Conservation (phyloP, 2,888 invertebrate species). For the Globia sparganii region DNA sequence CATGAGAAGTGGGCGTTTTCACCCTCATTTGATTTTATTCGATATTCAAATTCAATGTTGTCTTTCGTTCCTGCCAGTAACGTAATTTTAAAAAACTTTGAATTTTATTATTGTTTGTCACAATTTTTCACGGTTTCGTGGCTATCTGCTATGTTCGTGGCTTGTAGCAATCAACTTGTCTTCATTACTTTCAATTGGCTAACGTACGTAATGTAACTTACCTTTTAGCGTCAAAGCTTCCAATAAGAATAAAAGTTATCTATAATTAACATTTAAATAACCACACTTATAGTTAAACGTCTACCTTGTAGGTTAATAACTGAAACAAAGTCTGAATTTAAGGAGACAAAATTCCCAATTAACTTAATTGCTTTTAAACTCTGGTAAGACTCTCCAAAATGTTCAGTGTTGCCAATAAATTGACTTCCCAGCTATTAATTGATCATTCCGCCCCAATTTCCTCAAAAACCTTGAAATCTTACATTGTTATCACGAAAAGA, state of each 20-base stretch:
- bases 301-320: too few species aligned
- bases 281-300: neutral
- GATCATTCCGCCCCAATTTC: constrained; percentile 20
- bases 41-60: constrained; percentile 34
- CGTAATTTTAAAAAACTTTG: constrained; percentile 5
- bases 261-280: neutral
- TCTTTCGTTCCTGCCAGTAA: constrained; percentile 16
- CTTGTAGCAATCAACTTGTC: constrained; percentile 14
- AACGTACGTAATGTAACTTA: constrained; percentile 10
- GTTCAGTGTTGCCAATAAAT: constrained; percentile 18
- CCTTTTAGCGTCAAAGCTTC: constrained; percentile 5
- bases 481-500: constrained; percentile 42
- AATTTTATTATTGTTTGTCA: constrained; percentile 9
- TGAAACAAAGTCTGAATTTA: neutral
- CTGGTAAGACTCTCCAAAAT: constrained; percentile 4
- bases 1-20: constrained; percentile 37
- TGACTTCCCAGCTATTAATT: constrained; percentile 12
- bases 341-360: neutral
- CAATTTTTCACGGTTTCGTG: constrained; percentile 27
- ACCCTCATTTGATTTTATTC: constrained; percentile 46
- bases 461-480: constrained; percentile 24
- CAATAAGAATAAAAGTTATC: constrained; percentile 18
- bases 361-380: constrained; percentile 13
- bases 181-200: constrained; percentile 45
- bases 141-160: constrained; percentile 40